Evolutionary conservation across 1,140 invertebrate species (phyloP), one percentile per base, ranked within the genome.

Genomic region (Sinella curviseta): DNA sequence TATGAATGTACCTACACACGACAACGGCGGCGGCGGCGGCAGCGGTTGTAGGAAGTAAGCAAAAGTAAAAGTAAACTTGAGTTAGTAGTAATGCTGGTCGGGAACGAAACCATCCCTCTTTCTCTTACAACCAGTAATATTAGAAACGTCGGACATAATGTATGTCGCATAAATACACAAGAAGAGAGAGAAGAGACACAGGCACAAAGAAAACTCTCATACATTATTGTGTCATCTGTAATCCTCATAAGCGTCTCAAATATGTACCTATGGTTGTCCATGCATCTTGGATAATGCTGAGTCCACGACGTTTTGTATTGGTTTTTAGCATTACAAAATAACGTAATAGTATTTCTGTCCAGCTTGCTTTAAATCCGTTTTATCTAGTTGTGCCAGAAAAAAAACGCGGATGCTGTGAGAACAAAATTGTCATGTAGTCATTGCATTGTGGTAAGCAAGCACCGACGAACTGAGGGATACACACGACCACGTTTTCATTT

Each of bases 201-300:
- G 12, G 24, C 12, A 60, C 14, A 60, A 60, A 60, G 57, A 26
- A 26, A 60, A 60, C 17, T 60, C 57, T 60, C 57, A 60, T 60
- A 60, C 57, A 60, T 60, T 60, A 60, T 60, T 60, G 57, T 60
- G 57, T 60, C 57, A 60, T 60, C 57, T 60, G 57, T 60, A 60
- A 60, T 60, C 57, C 57, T 60, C 12, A 60, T 60, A 60, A 60
- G 57, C 57, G 57, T 60, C 57, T 60, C 57, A 26, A n/a, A 60
- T 17, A 60, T n/a, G 57, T 60, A 60, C 12, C 57, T 60, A 60
- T 16, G 24, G 57, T 60, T 60, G 57, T 60, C 57, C 57, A 60
- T 60, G 57, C 57, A 60, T 60, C 57, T 60, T 60, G 12, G 57
- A 60, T 60, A 60, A 60, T 60, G 57, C 14, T 60, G 57, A 60